Evolutionary conservation across 1,140 invertebrate genomes (phyloP).

Genomic region (Drosophila lacertosa): DNA sequence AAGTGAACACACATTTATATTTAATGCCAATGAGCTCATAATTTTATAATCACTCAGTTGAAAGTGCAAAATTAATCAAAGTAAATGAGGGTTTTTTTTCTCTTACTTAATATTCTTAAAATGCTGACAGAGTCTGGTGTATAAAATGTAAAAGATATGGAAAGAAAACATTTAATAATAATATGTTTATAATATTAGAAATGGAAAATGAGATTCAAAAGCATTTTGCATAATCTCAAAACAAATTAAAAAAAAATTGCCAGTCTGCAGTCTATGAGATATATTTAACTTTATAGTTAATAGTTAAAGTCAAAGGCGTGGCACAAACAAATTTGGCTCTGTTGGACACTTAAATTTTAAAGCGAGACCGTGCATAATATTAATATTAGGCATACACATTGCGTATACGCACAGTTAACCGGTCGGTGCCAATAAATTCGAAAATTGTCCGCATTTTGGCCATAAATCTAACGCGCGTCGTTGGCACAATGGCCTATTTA

Average conservation of each 20-base stretch:
- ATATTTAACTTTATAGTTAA: neutral
- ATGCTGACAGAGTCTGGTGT: neutral
- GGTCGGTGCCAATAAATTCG: slow-evolving; percentile 56
- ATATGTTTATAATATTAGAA: too few species aligned
- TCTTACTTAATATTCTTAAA: neutral
- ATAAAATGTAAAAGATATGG: too few species aligned
- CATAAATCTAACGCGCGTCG: slow-evolving; percentile 61
- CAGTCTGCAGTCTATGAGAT: neutral
- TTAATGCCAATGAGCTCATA: slow-evolving; percentile 8
- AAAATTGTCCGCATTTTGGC: slow-evolving; percentile 63
- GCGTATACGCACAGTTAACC: slow-evolving; percentile 49
- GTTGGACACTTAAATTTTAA: neutral
- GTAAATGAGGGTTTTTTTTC: neutral
- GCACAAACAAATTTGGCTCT: slow-evolving; percentile 24
- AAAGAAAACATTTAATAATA: too few species aligned
- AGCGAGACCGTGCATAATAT: neutral
- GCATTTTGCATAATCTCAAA: too few species aligned
- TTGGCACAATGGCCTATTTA: slow-evolving; percentile 46
- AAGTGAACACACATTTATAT: slow-evolving; percentile 1
- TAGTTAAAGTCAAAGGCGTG: slow-evolving; percentile 33
- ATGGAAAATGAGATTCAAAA: too few species aligned
- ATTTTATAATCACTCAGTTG: neutral
- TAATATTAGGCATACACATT: slow-evolving; percentile 20
- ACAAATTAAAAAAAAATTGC: too few species aligned
- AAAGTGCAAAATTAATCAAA: neutral